phyloP scores from a whole-genome alignment of 1,140 invertebrate species.

The Sesamia nonagrioides region DNA sequence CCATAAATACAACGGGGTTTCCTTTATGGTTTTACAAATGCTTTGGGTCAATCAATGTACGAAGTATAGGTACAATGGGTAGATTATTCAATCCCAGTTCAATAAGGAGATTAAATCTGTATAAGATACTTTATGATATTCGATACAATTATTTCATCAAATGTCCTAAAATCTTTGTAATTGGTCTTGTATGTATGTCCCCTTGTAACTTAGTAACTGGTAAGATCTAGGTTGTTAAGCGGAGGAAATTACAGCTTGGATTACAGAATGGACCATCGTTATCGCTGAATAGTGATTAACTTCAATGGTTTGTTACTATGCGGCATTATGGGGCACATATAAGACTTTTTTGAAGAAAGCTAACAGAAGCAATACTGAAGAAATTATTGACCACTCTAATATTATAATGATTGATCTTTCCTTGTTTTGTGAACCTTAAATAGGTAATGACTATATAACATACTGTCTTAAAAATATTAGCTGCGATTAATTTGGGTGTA shows the following conservation, averaged over 20 bases:
- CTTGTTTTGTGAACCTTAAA: no score
- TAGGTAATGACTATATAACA: no score
- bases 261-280: not conserved
- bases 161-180: not conserved
- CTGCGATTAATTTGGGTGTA: no score
- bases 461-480: no score
- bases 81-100: conserved; percentile 1
- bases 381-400: no score
- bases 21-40: not conserved
- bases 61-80: no score
- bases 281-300: not conserved
- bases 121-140: not conserved
- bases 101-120: conserved; percentile 24
- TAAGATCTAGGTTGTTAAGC: not conserved
- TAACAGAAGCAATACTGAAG: no score
- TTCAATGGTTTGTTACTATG: not conserved
- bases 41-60: not conserved
- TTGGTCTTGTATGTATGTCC: not conserved
- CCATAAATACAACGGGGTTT: not conserved
- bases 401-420: no score
- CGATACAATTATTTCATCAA: not conserved
- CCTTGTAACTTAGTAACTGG: not conserved
- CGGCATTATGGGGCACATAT: no score
- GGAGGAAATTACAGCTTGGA: not conserved
- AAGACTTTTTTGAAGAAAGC: no score